A percentile compares a stretch with the other conserved stretches of the same genome.
Conservation (phyloP, 2,797 vertebrate species). For the Anableps anableps region DNA sequence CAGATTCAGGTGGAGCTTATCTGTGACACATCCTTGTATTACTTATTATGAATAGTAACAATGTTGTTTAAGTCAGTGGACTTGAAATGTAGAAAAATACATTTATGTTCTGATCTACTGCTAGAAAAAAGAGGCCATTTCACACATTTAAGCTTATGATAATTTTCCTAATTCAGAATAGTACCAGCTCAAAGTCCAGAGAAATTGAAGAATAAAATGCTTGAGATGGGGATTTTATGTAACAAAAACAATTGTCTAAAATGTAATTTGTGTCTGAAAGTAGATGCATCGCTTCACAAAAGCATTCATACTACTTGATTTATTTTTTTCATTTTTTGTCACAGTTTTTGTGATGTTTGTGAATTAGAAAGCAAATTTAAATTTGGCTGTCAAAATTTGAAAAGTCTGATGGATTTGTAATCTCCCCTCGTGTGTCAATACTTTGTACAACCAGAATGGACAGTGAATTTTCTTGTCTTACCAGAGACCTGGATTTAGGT, state of each 20-base stretch:
- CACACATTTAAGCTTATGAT: not conserved
- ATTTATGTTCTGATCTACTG: not conserved
- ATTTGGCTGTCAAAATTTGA: not conserved
- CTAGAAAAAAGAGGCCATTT: not conserved
- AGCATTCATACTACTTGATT: not conserved
- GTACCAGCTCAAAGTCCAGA: not conserved
- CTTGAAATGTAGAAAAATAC: constrained; percentile 13
- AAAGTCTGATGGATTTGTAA: not conserved
- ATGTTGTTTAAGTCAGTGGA: not conserved
- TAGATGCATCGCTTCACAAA: not conserved
- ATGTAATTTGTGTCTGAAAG: not conserved
- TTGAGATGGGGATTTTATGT: not conserved
- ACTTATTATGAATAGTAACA: not conserved
- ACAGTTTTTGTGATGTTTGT: not conserved
- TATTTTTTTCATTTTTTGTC: not conserved
- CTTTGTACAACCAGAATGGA: not conserved
- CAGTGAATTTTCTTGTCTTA: not conserved
- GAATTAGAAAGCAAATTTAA: not conserved
- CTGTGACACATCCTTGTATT: constrained; percentile 10
- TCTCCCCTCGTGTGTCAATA: not conserved
- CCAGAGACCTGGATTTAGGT: not conserved
- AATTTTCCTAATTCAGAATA: constrained; percentile 11
- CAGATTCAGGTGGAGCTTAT: constrained; percentile 5
- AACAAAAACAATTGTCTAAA: not conserved
- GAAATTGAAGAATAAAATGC: not conserved